phyloP scores from a whole-genome alignment of 2,797 vertebrate genomes.

The Gymnothorax reevesii region DNA sequence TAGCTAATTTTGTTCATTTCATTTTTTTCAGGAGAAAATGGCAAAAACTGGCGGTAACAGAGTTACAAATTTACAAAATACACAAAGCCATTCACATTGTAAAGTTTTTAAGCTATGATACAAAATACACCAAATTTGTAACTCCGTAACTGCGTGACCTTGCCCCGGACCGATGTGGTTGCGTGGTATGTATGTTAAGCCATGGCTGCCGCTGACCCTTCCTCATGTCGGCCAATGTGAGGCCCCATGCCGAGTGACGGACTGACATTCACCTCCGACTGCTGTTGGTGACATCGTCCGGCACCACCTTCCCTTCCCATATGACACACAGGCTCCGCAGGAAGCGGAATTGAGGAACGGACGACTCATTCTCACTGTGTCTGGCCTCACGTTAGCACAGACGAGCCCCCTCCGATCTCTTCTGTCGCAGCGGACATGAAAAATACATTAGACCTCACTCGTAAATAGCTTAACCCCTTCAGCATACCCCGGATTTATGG shows the following conservation, averaged over 20 bases:
- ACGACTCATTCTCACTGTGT: background rate
- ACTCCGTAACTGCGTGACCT: too few species aligned
- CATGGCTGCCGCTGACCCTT: background rate
- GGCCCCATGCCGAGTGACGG: background rate
- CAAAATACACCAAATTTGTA: too few species aligned
- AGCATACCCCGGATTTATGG: background rate
- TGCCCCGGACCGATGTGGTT: too few species aligned
- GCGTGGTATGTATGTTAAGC: background rate
- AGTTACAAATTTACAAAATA: too few species aligned
- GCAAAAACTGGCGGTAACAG: too few species aligned
- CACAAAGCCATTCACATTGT: too few species aligned
- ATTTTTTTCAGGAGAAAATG: too few species aligned
- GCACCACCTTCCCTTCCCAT: conserved; percentile 41
- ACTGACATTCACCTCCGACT: background rate
- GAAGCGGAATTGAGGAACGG: background rate
- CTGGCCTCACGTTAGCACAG: background rate
- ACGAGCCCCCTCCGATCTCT: conserved; percentile 23
- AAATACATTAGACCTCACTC: conserved; percentile 55
- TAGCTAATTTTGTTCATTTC: too few species aligned
- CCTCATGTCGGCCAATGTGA: background rate
- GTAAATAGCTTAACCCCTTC: conserved; percentile 36
- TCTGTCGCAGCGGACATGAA: conserved; percentile 58
- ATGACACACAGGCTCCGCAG: background rate
- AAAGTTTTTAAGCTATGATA: too few species aligned
- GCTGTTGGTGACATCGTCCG: conserved; percentile 47